Conservation (phyloP, 1,140 invertebrate genomes). For the Caenorhabditis briggsae region DNA sequence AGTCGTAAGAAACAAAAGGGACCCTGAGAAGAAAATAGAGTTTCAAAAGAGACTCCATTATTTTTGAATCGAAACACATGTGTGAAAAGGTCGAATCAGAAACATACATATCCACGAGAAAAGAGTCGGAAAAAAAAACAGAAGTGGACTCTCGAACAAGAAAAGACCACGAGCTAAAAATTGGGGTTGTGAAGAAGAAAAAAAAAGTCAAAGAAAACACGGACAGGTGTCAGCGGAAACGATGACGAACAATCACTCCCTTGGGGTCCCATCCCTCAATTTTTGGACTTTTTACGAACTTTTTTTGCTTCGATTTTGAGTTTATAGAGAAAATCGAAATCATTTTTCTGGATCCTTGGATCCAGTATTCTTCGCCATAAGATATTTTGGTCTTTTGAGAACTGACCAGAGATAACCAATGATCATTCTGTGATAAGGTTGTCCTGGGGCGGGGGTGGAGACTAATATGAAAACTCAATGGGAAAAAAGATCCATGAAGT, state of each 20-base stretch:
- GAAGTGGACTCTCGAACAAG: conserved; percentile 15
- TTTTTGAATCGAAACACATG: conserved; percentile 55
- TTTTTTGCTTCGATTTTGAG: not conserved
- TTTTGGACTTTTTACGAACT: conserved; percentile 39
- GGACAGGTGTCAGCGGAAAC: conserved; percentile 51
- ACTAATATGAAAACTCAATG: no score
- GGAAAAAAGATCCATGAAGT: no score
- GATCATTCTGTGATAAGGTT: not conserved
- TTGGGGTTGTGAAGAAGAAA: not conserved
- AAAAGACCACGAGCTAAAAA: not conserved
- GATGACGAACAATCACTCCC: conserved; percentile 50
- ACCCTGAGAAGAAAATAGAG: not conserved
- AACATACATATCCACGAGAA: conserved; percentile 46
- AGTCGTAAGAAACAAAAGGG: not conserved
- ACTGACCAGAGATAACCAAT: not conserved
- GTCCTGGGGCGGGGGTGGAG: not conserved
- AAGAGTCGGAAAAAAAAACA: not conserved
- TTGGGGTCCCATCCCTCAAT: not conserved
- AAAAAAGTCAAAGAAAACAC: conserved; percentile 36
- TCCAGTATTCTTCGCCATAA: not conserved
- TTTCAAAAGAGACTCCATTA: conserved; percentile 4
- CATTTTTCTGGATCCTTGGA: no score
- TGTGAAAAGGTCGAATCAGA: conserved; percentile 52
- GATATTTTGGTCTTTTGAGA: not conserved
- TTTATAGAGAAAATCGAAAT: no score